Conservation (phyloP, 2,113 vertebrate species). For the Cardinalis cardinalis region DNA sequence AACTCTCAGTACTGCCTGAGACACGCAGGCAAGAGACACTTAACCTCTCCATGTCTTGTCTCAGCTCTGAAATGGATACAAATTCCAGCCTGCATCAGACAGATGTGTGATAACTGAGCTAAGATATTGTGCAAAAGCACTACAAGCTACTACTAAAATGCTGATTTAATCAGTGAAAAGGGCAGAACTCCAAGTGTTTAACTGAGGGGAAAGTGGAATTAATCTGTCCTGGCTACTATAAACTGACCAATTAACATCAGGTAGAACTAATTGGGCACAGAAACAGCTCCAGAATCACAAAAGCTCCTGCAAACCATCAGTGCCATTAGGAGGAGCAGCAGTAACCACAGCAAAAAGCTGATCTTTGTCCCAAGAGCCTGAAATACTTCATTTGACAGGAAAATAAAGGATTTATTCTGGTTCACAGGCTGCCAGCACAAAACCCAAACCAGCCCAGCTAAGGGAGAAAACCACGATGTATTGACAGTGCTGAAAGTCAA, state of each 20-base stretch:
- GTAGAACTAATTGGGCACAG: not conserved
- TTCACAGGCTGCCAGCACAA: not conserved
- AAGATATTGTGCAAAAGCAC: not conserved
- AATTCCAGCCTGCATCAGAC: not conserved
- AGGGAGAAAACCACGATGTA: not conserved
- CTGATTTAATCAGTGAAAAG: conserved; percentile 8
- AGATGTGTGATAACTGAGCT: not conserved
- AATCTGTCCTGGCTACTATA: not conserved
- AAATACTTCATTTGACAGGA: not conserved
- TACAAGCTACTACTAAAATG: not conserved
- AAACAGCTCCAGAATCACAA: not conserved
- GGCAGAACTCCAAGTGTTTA: not conserved
- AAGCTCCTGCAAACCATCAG: not conserved
- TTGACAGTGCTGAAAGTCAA: not conserved
- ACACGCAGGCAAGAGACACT: not conserved
- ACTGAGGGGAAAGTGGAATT: not conserved
- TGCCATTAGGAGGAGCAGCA: not conserved
- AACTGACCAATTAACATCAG: not conserved
- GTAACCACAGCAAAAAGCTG: not conserved
- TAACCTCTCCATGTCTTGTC: not conserved
- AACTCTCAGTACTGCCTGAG: not conserved
- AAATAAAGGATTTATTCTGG: not conserved
- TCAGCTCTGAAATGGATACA: not conserved
- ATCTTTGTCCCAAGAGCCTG: not conserved
- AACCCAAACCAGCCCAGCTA: not conserved